Conservation (phyloP, 2,113 vertebrate genomes). For the Amphiprion ocellaris region DNA sequence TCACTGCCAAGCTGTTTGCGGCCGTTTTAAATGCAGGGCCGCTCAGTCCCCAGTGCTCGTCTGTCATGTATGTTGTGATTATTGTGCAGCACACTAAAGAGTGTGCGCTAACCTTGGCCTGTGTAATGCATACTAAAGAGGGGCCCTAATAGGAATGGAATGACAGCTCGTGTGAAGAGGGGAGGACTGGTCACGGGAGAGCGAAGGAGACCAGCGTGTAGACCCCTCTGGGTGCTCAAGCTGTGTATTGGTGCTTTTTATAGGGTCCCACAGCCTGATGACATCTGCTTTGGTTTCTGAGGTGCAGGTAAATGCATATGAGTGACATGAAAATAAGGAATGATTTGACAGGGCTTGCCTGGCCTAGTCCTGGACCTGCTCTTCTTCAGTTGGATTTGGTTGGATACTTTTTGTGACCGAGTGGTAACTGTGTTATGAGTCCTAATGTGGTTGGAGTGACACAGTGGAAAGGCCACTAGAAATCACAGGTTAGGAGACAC, state of each 20-base stretch:
- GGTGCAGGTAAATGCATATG: conserved; percentile 9
- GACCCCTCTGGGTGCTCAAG: conserved; percentile 63
- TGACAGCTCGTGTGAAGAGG: conserved; percentile 54
- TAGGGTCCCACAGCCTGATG: conserved; percentile 19
- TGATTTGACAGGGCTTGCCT: background rate
- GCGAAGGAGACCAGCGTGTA: conserved; percentile 46
- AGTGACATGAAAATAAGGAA: conserved; percentile 58
- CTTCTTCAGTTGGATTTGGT: conserved; percentile 34
- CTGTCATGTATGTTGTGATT: conserved; percentile 53
- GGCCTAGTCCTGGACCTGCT: conserved; percentile 19
- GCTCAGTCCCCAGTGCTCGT: conserved; percentile 33
- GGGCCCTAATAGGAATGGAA: conserved; percentile 48
- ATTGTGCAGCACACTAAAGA: conserved; percentile 39
- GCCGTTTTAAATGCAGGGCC: conserved; percentile 51
- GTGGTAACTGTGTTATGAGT: conserved; percentile 21
- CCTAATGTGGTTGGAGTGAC: background rate
- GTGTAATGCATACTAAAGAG: conserved; percentile 40
- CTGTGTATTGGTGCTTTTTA: conserved; percentile 70
- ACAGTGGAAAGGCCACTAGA: background rate
- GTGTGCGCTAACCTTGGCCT: conserved; percentile 19
- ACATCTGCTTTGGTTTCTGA: conserved; percentile 31
- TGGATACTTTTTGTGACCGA: background rate
- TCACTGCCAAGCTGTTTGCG: conserved; percentile 73
- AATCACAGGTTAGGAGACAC: conserved; percentile 2
- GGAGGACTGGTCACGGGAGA: conserved; percentile 37